Conservation (phyloP, 2,113 vertebrate genomes). For the Okapia johnstoni region DNA sequence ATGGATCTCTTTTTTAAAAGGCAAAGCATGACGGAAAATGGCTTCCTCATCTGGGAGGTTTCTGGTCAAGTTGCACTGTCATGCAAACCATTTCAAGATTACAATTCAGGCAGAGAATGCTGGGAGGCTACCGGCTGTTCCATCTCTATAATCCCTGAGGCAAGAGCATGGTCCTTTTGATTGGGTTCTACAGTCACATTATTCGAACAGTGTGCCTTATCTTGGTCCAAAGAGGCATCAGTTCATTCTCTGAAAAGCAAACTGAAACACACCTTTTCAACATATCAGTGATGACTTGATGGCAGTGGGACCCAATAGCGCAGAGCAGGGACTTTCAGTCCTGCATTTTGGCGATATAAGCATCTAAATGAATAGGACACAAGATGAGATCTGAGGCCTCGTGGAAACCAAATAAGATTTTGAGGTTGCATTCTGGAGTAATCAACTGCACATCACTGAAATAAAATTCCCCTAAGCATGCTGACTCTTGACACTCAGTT, state of each 20-base stretch:
- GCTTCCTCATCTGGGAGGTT: background rate
- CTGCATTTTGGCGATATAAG: background rate
- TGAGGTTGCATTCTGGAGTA: background rate
- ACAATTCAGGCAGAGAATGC: background rate
- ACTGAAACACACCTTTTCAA: slow-evolving; percentile 43
- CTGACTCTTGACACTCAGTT: background rate
- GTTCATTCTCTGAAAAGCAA: slow-evolving; percentile 36
- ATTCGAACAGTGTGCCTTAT: background rate
- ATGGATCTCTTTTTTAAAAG: background rate
- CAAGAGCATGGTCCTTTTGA: background rate
- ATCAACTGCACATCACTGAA: background rate
- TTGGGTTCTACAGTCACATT: background rate
- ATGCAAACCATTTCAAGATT: background rate
- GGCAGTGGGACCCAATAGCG: background rate
- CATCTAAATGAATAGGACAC: background rate
- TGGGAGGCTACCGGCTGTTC: background rate
- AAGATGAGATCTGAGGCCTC: background rate
- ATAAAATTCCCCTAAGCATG: slow-evolving; percentile 3
- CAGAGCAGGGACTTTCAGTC: background rate
- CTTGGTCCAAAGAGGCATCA: background rate
- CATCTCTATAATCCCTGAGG: background rate
- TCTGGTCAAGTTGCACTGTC: background rate
- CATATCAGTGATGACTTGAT: slow-evolving; percentile 1
- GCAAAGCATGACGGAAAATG: background rate
- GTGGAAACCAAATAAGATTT: slow-evolving; percentile 20